These are phyloP conservation scores for Salvelinus sp. DNA, from an alignment of 2,113 vertebrate species.

Conservation along the genomic window DNA sequence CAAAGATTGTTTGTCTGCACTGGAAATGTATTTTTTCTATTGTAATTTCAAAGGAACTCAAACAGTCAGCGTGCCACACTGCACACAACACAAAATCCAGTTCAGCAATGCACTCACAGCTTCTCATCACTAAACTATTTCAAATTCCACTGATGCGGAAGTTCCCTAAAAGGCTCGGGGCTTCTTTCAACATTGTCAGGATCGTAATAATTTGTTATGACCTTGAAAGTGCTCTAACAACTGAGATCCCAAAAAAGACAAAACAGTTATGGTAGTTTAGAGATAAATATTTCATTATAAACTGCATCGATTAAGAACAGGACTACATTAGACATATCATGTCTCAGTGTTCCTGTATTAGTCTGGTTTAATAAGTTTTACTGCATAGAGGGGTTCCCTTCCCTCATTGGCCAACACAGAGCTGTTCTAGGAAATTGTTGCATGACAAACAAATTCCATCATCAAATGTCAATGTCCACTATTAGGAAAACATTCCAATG, in stretches of 20 bases:
- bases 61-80: conserved; percentile 47
- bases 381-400: no score
- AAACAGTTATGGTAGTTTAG: background rate
- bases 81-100: conserved; percentile 49
- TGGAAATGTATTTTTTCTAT: conserved; percentile 64
- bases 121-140: conserved; percentile 27
- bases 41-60: conserved; percentile 56
- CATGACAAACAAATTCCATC: background rate
- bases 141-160: background rate
- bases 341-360: no score
- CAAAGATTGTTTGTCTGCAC: conserved; percentile 52
- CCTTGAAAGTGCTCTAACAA: background rate
- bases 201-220: background rate
- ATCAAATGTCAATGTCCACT: background rate
- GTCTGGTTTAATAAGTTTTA: no score
- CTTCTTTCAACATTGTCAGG: background rate
- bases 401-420: no score
- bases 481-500: background rate
- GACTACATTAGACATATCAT: no score
- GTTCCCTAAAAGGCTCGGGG: background rate
- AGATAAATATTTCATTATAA: no score
- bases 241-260: background rate
- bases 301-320: no score
- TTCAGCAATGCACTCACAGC: conserved; percentile 31
- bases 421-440: background rate